Evolutionary conservation across 2,113 vertebrate species (phyloP).

Genomic region (Aspiorhynchus laticeps): DNA sequence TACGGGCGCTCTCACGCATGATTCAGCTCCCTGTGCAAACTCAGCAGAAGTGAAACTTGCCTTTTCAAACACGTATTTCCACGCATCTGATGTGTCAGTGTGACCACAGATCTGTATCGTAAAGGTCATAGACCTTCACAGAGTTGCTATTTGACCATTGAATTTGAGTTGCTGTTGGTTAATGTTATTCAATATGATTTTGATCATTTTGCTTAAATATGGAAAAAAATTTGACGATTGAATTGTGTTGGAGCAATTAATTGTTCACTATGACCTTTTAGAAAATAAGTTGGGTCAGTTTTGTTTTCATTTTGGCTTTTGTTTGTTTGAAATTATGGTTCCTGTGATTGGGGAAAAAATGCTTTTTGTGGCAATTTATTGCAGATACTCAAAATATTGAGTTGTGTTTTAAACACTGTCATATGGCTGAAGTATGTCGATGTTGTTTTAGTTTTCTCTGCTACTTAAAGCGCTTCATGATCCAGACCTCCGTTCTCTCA

Average conservation of each 20-base stretch:
- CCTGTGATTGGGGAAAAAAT: not conserved
- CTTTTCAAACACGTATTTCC: not conserved
- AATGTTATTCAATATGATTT: not conserved
- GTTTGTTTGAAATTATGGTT: not conserved
- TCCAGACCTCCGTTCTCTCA: not conserved
- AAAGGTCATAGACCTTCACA: not conserved
- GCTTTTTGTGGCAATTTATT: not conserved
- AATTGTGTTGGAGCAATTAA: not conserved
- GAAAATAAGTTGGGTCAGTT: not conserved
- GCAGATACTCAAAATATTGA: not conserved
- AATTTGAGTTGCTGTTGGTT: not conserved
- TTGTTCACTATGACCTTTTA: not conserved
- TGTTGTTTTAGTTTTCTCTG: not conserved
- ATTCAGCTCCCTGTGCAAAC: conserved; percentile 12
- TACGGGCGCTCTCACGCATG: not conserved
- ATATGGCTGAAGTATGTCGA: not conserved
- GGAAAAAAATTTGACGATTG: not conserved
- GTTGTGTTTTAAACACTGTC: not conserved
- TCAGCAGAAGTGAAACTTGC: conserved; percentile 38
- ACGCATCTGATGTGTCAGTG: not conserved
- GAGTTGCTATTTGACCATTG: too few species aligned
- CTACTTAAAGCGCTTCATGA: not conserved
- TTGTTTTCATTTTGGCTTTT: not conserved
- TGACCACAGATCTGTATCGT: not conserved
- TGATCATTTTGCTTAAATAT: not conserved